phyloP scores from a whole-genome alignment of 2,113 vertebrate genomes.

The Zingel zingel region DNA sequence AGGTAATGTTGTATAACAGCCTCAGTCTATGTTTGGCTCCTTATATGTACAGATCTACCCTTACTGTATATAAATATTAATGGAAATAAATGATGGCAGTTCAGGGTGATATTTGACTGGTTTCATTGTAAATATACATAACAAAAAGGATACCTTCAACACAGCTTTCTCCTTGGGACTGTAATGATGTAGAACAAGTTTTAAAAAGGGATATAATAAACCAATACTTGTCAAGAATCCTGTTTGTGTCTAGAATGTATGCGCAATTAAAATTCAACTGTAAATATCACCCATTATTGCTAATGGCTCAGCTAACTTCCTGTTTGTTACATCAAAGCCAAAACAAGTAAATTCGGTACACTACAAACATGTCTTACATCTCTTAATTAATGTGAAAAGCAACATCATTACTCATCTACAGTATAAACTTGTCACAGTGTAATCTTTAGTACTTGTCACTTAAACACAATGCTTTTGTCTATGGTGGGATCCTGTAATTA shows the following conservation, averaged over 20 bases:
- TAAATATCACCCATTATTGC: conserved; percentile 41
- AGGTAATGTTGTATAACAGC: neutral
- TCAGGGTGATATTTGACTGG: neutral
- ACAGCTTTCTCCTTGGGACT: neutral
- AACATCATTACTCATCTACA: neutral
- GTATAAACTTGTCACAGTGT: neutral
- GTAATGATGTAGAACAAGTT: neutral
- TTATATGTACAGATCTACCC: neutral
- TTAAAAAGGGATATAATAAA: neutral
- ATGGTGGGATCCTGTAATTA: neutral
- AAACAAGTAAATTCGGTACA: neutral
- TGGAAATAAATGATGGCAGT: neutral
- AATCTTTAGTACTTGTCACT: neutral
- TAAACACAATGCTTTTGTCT: neutral
- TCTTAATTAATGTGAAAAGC: neutral
- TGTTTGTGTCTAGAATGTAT: conserved; percentile 19
- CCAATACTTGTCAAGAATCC: neutral
- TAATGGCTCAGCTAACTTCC: conserved; percentile 2
- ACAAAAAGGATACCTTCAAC: neutral
- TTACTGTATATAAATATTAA: neutral
- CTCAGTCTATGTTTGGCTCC: neutral
- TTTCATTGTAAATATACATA: neutral
- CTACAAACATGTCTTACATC: neutral
- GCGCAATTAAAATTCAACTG: conserved; percentile 30
- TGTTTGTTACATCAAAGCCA: conserved; percentile 11